Percentiles rank a stretch among this genome's conserved stretches.
Conservation (phyloP, 2,113 vertebrate species). For the Percopsis transmontana region DNA sequence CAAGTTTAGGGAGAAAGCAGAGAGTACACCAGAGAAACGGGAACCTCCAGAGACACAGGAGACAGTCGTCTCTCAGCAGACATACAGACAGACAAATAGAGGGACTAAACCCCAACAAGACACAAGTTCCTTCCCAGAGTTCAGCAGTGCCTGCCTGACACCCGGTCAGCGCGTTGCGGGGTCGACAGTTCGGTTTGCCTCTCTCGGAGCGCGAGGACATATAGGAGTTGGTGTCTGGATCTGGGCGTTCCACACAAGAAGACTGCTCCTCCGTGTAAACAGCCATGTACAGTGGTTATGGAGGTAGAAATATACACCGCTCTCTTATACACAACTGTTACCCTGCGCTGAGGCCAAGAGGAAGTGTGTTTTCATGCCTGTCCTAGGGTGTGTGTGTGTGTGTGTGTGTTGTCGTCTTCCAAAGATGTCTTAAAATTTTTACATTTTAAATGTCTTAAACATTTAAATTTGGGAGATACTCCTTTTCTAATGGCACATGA, state of each 20-base stretch:
- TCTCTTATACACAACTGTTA: background rate
- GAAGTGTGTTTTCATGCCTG: conserved; percentile 5
- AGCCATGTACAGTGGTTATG: conserved; percentile 72
- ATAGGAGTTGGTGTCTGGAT: conserved; percentile 16
- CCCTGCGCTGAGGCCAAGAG: background rate
- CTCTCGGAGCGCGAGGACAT: background rate
- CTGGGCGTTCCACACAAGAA: conserved; percentile 7
- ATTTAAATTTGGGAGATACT: too few species aligned
- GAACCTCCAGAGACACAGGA: background rate
- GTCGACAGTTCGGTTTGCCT: background rate
- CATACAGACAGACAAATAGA: conserved; percentile 7
- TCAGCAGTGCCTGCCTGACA: background rate
- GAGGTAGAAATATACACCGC: conserved; percentile 46
- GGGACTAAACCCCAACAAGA: background rate
- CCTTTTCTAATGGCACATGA: too few species aligned
- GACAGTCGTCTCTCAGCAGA: background rate
- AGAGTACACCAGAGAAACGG: conserved; percentile 15
- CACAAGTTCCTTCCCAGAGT: background rate
- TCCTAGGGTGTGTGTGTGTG: conserved; percentile 5
- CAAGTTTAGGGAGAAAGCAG: conserved; percentile 12
- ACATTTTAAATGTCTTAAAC: too few species aligned
- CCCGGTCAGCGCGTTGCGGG: background rate
- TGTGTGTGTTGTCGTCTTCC: background rate
- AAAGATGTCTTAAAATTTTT: too few species aligned
- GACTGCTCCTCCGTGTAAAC: too few species aligned